Percentiles rank a stretch among this genome's conserved stretches.
Conservation (phyloP, 1,140 invertebrate species). For the Thaumatotibia leucotreta region DNA sequence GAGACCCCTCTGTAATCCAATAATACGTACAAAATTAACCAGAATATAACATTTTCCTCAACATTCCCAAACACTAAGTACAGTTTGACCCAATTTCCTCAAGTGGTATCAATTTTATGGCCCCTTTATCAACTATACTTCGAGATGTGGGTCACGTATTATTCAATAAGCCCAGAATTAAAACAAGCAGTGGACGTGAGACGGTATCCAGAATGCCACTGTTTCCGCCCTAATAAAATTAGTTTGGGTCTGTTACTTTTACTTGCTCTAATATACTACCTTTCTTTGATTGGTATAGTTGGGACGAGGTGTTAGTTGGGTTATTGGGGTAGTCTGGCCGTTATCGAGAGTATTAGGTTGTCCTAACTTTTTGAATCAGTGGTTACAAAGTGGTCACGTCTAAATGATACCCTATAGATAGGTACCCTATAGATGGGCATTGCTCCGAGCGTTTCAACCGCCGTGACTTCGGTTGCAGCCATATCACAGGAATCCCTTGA, state of each 20-base stretch:
- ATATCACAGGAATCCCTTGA: too few relatives aligned
- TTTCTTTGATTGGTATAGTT: slow-evolving; percentile 6
- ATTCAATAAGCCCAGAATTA: slow-evolving; percentile 69
- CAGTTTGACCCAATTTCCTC: slow-evolving; percentile 38
- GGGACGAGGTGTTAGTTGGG: neutral
- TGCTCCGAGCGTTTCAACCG: too few relatives aligned
- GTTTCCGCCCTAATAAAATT: slow-evolving; percentile 19
- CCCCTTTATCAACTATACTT: slow-evolving; percentile 35
- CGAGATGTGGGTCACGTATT: slow-evolving; percentile 57
- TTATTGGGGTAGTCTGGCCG: neutral
- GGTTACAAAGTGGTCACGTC: neutral
- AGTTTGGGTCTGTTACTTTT: neutral
- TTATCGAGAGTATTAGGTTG: neutral
- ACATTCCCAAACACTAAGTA: slow-evolving; percentile 31
- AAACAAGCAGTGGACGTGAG: slow-evolving; percentile 57
- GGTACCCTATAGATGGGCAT: too few relatives aligned
- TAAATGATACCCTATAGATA: too few relatives aligned
- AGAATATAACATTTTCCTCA: neutral
- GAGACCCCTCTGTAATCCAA: neutral
- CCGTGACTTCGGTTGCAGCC: too few relatives aligned
- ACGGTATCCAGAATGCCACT: slow-evolving; percentile 33
- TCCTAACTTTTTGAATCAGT: neutral
- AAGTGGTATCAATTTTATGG: slow-evolving; percentile 39
- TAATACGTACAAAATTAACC: neutral
- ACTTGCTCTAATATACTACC: neutral